Base-by-base conservation (phyloP, 2,888 invertebrate genomes). In the Noctuana brunneofusca region DNA sequence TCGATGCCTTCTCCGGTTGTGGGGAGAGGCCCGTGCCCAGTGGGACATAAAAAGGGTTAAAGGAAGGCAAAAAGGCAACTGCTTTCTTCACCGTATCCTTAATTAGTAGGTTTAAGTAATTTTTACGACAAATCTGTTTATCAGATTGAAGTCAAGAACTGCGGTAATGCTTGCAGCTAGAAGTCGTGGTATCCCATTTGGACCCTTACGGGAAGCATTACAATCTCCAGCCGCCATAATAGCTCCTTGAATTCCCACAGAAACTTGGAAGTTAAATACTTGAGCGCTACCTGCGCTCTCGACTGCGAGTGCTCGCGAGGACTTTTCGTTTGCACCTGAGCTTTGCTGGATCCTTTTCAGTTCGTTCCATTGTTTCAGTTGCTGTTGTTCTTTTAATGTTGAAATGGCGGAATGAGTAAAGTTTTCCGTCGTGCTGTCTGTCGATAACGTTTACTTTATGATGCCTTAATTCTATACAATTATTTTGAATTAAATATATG, bases 221-320 rank as follows among this genome's bases (percentile, higher is more conserved):
- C 43, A 59, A 32, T n/a, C 32, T 59, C 20, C 32, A 53, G 11
- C 14, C 41, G 41, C 43, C 11, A 20, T 43, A 52, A 52, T 49
- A 58, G 38, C 50, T 46, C n/a, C 43, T 59, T 46, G 22, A 53
- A 53, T 43, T 52, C 41, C 41, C 46, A 27, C 53, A 46, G 53
- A 46, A 53, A 46, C 14, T 59, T 22, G 46, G 46, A 53, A 59
- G 43, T 59, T 53, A 46, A 52, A 53, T 59, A 59, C 59, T 59
- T 9, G 35, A 50, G 41, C n/a, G 14, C 12, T 52, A 59, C 43
- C 43, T 11, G 9, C 43, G 9, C 53, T 18, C 53, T 59, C 53
- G 35, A 59, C 50, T 9, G 58, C 18, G 41, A 27, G 49, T 27
- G 32, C 24, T 18, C 22, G 35, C 14, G 35, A 49, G 22, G 12